phyloP scores from a whole-genome alignment of 2,113 vertebrate species.

The Python bivittatus region DNA sequence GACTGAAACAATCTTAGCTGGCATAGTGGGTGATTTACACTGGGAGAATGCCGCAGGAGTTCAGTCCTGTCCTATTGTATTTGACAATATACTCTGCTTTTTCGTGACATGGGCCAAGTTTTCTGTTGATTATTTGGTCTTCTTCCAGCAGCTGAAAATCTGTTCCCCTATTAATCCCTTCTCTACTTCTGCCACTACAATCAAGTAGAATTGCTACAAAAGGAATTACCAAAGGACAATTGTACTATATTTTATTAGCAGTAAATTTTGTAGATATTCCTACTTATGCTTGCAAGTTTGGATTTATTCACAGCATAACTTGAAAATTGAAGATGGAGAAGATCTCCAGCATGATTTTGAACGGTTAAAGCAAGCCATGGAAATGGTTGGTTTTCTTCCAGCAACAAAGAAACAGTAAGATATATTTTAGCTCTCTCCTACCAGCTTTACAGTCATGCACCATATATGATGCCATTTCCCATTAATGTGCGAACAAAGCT shows the following conservation, averaged over 20 bases:
- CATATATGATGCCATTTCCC: neutral
- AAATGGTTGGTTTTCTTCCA: conserved; percentile 98
- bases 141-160: neutral
- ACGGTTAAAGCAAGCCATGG: conserved; percentile 96
- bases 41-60: neutral
- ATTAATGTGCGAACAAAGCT: too few species aligned
- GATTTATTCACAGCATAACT: conserved; percentile 83
- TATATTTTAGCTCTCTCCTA: neutral
- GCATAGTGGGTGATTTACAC: neutral
- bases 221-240: neutral
- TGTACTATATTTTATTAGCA: neutral
- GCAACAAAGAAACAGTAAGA: conserved; percentile 94
- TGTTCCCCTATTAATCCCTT: neutral
- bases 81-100: neutral
- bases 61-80: neutral
- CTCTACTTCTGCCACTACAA: neutral
- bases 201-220: neutral
- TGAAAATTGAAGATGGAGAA: conserved; percentile 96
- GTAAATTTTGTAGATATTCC: neutral
- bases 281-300: neutral
- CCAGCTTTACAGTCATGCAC: neutral
- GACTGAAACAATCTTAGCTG: neutral
- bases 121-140: neutral
- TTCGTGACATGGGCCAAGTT: neutral
- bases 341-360: conserved; percentile 95